Evolutionary conservation across 2,888 invertebrate genomes (phyloP), one percentile per base, ranked within the genome.

Genomic region (Dolichomitus sp.): DNA sequence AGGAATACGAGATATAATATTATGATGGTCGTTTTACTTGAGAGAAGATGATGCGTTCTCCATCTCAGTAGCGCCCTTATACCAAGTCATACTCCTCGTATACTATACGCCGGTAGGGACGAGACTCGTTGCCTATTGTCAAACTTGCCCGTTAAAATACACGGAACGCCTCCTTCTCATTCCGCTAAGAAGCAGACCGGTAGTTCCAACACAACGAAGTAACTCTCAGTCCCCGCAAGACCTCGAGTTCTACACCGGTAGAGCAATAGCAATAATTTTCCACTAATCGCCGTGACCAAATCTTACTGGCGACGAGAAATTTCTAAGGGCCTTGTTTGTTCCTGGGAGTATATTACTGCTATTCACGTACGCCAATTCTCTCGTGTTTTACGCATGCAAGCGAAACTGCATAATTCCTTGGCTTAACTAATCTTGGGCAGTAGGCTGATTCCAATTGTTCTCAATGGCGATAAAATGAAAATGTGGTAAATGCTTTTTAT

Each of bases 131-230:
- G 86, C 75, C 88, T 86, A 89, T 89, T 90, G 91, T 90, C 89
- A 89, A 92, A 92, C 88, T 89, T 89, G 88, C 81, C 89, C 90
- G 91, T 92, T 93, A 91, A 93, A 93, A 91, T 91, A 91, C 83
- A 74, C 88, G 90, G 87, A 88, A 89, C 88, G 84, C 88, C 89
- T 88, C 86, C 86, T 83, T 80, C 85, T 63, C 68, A 74, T 79
- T 52, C 84, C 77, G 57, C 81, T 57, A 79, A 84, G 82, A 77
- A 84, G 82, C 82, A 75, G 72, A 76, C 80, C 82, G 40, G 74
- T 72, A 69, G 69, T 54, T 75, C 52, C 80, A 37, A 7, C 61
- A 33, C 69, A 52, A 68, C 40, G 65, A 50, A 79, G 79, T 73
- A 79, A 79, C 73, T 79, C 79, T 40, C 63, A 30, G 45, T 54